Conservation (phyloP, 2,888 invertebrate genomes). For the Philonicus albiceps region DNA sequence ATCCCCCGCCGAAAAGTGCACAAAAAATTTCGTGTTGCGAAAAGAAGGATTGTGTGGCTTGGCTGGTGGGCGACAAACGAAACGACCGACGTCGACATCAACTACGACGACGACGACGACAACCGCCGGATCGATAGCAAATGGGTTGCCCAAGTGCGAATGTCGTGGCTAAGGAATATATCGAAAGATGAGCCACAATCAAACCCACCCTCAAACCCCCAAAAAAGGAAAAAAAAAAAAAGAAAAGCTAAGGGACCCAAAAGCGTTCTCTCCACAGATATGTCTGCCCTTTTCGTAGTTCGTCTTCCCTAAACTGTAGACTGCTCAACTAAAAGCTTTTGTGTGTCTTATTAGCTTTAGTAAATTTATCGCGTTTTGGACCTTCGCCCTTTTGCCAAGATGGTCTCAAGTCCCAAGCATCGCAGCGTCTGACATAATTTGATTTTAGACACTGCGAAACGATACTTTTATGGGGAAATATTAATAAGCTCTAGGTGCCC, state of each 20-base stretch:
- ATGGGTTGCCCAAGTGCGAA: constrained; percentile 41
- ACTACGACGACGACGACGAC: not conserved
- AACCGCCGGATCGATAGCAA: constrained; percentile 38
- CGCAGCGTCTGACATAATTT: not conserved
- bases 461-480: not conserved
- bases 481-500: not conserved
- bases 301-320: not conserved
- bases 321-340: constrained; percentile 26
- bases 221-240: too few species aligned
- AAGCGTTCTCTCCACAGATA: not conserved
- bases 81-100: not conserved
- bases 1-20: constrained; percentile 38
- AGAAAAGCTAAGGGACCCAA: constrained; percentile 8
- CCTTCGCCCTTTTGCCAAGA: not conserved
- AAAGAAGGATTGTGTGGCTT: constrained; percentile 32
- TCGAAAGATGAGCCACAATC: constrained; percentile 37
- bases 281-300: not conserved
- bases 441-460: not conserved
- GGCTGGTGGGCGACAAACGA: constrained; percentile 41
- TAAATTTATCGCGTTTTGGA: constrained; percentile 11
- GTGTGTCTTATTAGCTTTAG: constrained; percentile 27
- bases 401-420: not conserved
- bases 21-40: constrained; percentile 43
- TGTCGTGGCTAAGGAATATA: constrained; percentile 39
- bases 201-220: not conserved